Base-by-base conservation (phyloP, 2,888 invertebrate genomes). In the Teinopalpus imperialis region DNA sequence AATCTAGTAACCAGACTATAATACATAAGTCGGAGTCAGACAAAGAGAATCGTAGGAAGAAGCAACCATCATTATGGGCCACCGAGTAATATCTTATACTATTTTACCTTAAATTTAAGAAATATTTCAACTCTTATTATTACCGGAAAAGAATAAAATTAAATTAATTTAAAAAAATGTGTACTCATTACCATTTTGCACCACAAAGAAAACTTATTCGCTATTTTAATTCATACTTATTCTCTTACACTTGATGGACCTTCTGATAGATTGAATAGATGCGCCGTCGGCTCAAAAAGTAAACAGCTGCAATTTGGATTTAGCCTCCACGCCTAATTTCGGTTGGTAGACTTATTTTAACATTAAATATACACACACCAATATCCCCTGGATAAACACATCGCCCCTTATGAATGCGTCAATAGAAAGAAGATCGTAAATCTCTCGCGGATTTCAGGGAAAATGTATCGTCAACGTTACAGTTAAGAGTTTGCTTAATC, bases 271-370 rank as follows among this genome's bases (percentile, higher is more conserved):
- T 51, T 48, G 46, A 53, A 61, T 60, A 54, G 54, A 55, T 59
- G 51, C 48, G 36, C 31, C 39, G 54, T 52, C 58, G 60, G 57
- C 52, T 59, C 54, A 50, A 54, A 54, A 69, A 72, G 62, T 70
- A 71, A 81, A 77, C 85, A 86, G 83, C 86, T 86, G 85, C 82
- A 74, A 74, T 81, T 81, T 76, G 75, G 79, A 81, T 80, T 86
- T 82, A 82, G 72, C 69, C 71, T 83, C 80, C 77, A 77, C 80
- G 82, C 85, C 82, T 85, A 83, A 87, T 83, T 85, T 86, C 75
- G 77, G 80, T 81, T 71, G 75, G 81, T 71, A 80, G 82, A 81
- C 83, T 85, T 86, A 86, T 81, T 87, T 81, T 80, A 87, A 85
- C 85, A 85, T 81, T 83, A 81, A 85, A 85, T 83, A 83, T 79